A percentile compares a stretch with the other conserved stretches of the same genome.
Conservation (phyloP, 1,140 invertebrate genomes). For the Globodera rostochiensis region DNA sequence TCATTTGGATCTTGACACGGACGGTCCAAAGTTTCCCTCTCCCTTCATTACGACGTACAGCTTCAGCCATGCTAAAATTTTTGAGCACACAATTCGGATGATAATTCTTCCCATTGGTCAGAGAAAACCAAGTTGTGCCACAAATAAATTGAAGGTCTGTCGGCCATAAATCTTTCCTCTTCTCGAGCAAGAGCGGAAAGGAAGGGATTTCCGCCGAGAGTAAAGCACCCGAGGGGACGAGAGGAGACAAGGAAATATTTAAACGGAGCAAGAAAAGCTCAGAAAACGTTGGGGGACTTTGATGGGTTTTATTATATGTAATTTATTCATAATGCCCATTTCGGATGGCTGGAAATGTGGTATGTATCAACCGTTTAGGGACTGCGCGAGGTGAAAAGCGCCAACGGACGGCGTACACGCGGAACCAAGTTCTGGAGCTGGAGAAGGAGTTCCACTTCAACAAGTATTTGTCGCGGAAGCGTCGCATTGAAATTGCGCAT, state of each 20-base stretch:
- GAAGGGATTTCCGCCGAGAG: too few species aligned
- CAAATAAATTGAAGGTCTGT: constrained; percentile 21
- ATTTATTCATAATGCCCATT: constrained; percentile 3
- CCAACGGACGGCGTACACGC: constrained; percentile 89
- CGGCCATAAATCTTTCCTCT: constrained; percentile 4
- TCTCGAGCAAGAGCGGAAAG: neutral
- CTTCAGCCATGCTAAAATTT: neutral
- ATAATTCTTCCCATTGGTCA: constrained; percentile 12
- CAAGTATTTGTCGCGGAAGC: constrained; percentile 73
- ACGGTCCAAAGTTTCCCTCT: too few species aligned
- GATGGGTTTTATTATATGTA: neutral
- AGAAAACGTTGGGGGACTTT: too few species aligned
- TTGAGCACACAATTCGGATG: neutral
- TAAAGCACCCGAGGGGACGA: neutral
- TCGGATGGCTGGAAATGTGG: neutral
- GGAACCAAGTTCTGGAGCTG: constrained; percentile 91
- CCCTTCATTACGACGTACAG: neutral
- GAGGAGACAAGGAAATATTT: neutral
- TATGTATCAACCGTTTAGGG: constrained; percentile 29
- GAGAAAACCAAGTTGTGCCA: constrained; percentile 9
- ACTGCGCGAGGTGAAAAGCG: constrained; percentile 72
- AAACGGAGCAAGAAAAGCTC: too few species aligned
- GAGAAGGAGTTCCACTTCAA: constrained; percentile 97
- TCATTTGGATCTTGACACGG: too few species aligned
- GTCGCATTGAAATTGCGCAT: constrained; percentile 85